phyloP scores from a whole-genome alignment of 2,888 invertebrate species.

The Acanthosepion pharaonis region DNA sequence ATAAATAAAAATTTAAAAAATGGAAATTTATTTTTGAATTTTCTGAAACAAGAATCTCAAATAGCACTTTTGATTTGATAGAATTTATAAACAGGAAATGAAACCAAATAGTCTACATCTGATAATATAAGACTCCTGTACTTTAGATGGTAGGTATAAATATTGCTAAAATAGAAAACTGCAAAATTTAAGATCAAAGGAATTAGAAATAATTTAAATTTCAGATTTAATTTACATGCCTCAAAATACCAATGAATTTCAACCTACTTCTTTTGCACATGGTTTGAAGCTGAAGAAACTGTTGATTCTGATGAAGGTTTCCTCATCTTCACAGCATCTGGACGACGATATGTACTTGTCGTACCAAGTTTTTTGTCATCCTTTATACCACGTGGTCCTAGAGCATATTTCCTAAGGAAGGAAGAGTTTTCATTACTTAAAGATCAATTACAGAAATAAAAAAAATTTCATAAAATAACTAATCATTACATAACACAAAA shows the following conservation, averaged over 20 bases:
- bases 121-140: too few relatives aligned
- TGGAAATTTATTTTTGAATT: too few relatives aligned
- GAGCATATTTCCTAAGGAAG: constrained; percentile 34
- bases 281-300: constrained; percentile 33
- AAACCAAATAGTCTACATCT: too few relatives aligned
- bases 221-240: neutral
- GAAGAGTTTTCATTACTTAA: neutral
- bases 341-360: constrained; percentile 39
- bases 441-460: neutral
- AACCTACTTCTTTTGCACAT: constrained; percentile 43
- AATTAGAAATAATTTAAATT: neutral
- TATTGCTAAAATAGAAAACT: neutral
- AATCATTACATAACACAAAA: neutral
- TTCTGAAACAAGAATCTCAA: too few relatives aligned
- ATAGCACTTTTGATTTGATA: too few relatives aligned
- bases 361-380: constrained; percentile 42
- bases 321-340: constrained; percentile 38
- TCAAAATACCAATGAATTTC: neutral
- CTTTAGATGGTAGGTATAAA: neutral
- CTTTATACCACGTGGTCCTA: constrained; percentile 13
- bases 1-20: too few relatives aligned
- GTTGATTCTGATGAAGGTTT: constrained; percentile 33
- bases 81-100: too few relatives aligned
- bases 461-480: neutral
- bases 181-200: neutral